Percentiles rank a stretch among this genome's conserved stretches.
phyloP scores from a whole-genome alignment of 2,113 vertebrate genomes.

The Anguilla japonica region DNA sequence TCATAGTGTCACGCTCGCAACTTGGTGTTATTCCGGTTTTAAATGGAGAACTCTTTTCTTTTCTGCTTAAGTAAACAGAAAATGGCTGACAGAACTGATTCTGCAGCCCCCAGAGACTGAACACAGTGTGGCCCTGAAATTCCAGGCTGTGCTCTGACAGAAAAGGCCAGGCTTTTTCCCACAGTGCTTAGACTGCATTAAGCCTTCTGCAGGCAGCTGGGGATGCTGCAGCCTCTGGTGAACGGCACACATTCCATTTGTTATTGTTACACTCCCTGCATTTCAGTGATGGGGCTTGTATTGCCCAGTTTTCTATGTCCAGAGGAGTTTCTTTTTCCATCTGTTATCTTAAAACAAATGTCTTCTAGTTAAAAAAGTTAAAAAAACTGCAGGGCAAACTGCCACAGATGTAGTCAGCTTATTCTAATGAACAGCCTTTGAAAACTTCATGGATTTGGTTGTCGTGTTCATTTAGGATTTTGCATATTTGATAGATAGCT shows the following conservation, averaged over 20 bases:
- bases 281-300: not conserved
- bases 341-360: not conserved
- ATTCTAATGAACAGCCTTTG: not conserved
- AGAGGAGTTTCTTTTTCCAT: not conserved
- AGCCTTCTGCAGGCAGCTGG: not conserved
- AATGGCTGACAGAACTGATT: conserved; percentile 7
- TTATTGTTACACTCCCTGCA: not conserved
- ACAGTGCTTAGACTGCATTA: not conserved
- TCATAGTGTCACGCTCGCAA: not conserved
- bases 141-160: not conserved
- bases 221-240: not conserved
- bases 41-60: not conserved
- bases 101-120: conserved; percentile 15
- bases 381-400: not conserved
- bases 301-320: not conserved
- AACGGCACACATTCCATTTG: not conserved
- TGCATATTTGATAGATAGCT: not conserved
- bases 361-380: not conserved
- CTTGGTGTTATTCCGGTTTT: not conserved
- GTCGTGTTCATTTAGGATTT: not conserved
- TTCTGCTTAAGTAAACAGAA: conserved; percentile 2
- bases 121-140: conserved; percentile 23
- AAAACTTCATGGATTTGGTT: not conserved
- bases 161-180: not conserved
- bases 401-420: not conserved